Base-by-base conservation (phyloP, 2,888 invertebrate genomes). In the Mythimna vitellina region DNA sequence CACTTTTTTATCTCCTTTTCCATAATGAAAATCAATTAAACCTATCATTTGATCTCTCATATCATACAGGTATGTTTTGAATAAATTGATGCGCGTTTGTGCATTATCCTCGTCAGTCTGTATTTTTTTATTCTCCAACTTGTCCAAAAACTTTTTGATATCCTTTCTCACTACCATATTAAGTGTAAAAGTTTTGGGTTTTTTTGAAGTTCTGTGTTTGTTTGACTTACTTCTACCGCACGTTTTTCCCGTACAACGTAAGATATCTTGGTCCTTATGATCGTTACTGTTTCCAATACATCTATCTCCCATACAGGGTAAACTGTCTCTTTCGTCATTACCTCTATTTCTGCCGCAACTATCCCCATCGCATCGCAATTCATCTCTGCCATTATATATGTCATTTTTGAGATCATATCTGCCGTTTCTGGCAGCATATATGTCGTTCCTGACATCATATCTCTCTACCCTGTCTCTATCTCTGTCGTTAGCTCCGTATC, bases 301-400 rank as follows among this genome's bases (percentile, higher is more conserved):
- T 54, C 54, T 29, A 14, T 7, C 25, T 54, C 25, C 6, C 25
- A 54, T 17, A 54, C 54, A 54, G 25, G 25, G 25, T 25, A 17
- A 25, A 54, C 25, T 25, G 20, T 56, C 56, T 8, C 4, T 29
- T 22, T 35, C 20, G 35, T 38, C 17, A 56, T 20, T 46, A 35
- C 51, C 60, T 29, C n/a, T 57, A 10, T 53, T 60, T 54, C 64
- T 66, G 14, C 25, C 20, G 14, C 78, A 76, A 20, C 32, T 49
- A 12, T 68, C 42, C n/a, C 73, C 65, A 38, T 9, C 1, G 62
- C 78, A 71, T 22, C 38, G 67, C 8, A 56, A 14, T 14, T 17
- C n/a, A 10, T 38, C 25, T 1, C 14, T 56, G 14, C 8, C 7
- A n/a, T 29, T 14, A 17, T 14, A 17, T 17, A n/a, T 29, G n/a